A percentile compares a stretch with the other conserved stretches of the same genome.
phyloP scores from a whole-genome alignment of 1,140 invertebrate genomes.

The Pseudachorutes palmiensis region DNA sequence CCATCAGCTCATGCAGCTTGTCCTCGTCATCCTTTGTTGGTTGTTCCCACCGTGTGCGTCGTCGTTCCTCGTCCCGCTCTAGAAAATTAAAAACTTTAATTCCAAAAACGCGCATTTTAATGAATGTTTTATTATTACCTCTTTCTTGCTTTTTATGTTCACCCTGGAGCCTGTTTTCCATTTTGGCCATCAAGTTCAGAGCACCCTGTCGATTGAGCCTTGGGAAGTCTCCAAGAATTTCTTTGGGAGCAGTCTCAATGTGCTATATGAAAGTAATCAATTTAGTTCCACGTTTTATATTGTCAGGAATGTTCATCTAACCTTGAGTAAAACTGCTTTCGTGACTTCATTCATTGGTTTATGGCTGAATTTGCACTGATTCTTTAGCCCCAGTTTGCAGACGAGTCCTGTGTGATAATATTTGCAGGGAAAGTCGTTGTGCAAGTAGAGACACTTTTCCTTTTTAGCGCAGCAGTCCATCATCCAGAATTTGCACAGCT shows the following conservation, averaged over 20 bases:
- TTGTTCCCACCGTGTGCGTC: slow-evolving; percentile 35
- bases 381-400: slow-evolving; percentile 64
- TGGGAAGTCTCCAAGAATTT: slow-evolving; percentile 79
- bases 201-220: slow-evolving; percentile 66
- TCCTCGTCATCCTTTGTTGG: slow-evolving; percentile 34
- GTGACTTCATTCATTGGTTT: slow-evolving; percentile 67
- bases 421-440: slow-evolving; percentile 95
- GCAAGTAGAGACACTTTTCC: slow-evolving; percentile 92
- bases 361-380: slow-evolving; percentile 83
- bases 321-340: slow-evolving; percentile 57
- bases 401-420: slow-evolving; percentile 87
- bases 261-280: slow-evolving; percentile 51
- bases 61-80: slow-evolving; percentile 16
- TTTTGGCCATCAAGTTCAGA: slow-evolving; percentile 37
- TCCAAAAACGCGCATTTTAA: neutral
- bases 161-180: slow-evolving; percentile 26
- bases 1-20: slow-evolving; percentile 37
- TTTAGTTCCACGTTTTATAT: neutral
- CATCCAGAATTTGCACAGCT: slow-evolving; percentile 93
- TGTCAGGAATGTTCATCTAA: slow-evolving; percentile 37
- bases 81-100: neutral
- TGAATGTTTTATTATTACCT: neutral
- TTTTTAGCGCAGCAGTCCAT: slow-evolving; percentile 92
- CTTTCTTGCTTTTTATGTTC: slow-evolving; percentile 13
- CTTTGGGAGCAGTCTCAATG: slow-evolving; percentile 79